Base-by-base conservation (phyloP, 2,888 invertebrate genomes). In the Pogonocherus hispidulus region DNA sequence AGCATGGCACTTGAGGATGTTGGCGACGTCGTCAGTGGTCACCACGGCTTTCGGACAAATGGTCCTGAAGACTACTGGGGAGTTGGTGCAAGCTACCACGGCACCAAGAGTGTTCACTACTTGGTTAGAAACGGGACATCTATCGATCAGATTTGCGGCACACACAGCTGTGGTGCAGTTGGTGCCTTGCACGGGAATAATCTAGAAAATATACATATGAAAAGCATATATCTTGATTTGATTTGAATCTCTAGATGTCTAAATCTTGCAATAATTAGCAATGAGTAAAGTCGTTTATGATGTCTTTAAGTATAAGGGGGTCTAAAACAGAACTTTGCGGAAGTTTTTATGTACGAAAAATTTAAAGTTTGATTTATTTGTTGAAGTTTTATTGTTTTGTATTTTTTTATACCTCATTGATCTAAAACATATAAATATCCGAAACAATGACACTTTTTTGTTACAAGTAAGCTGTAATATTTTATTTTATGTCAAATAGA, bases 1-100 rank as follows among this genome's bases (percentile, higher is more conserved):
- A n/a, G 62, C 62, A 22, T 51, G 51, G n/a, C 62, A 62, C 19
- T 14, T 49, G n/a, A 51, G 23, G 1, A 63, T 19, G 6, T 27
- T 18, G 27, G 51, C 16, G 14, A 46, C 41, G n/a, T 67, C 56
- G 18, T 35, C 49, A 8, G 67, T 20, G 35, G 32, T 46, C 20
- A 51, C 63, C 46, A 64, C 22, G 3, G 67, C 67, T 9, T 47
- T 63, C 19, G 67, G 63, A 47, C 67, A 67, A 4, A 64, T 11
- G 3, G 44, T 18, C 16, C 32, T 41, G 32, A 67, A 67, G 11
- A 64, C 22, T 3, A 51, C 5, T 52, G 49, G 52, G 9, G 55
- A 56, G 16, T 59, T 63, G 35, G 2, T 46, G 37, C 67, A 67
- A 9, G 67, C 63, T 3, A 46, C 63, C 2, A 57, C 55, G 16